A percentile compares a stretch with the other conserved stretches of the same genome.
Evolutionary conservation across 2,797 vertebrate species (phyloP).

Genomic region (Cichlasoma orientale): DNA sequence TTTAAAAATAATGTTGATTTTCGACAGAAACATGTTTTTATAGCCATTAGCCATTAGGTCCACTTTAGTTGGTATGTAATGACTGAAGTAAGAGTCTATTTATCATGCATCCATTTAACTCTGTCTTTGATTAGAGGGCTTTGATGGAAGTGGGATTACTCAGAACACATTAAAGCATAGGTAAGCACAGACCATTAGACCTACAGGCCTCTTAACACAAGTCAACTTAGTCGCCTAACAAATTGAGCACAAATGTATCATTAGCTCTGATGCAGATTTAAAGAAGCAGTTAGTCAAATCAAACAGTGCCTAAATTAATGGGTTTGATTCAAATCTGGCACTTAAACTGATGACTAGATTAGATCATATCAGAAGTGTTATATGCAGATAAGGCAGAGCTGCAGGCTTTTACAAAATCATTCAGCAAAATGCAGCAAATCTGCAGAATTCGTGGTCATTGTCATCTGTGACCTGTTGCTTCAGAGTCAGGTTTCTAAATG

Average conservation of each 20-base stretch:
- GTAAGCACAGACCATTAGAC: conserved; percentile 64
- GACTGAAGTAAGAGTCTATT: conserved; percentile 42
- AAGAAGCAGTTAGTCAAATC: conserved; percentile 44
- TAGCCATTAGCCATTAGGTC: conserved; percentile 18
- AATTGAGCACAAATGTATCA: conserved; percentile 58
- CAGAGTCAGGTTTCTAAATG: conserved; percentile 38
- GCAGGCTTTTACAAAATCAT: conserved; percentile 11
- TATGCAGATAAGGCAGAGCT: conserved; percentile 6
- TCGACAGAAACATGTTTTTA: not conserved
- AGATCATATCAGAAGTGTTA: conserved; percentile 5
- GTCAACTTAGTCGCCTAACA: conserved; percentile 41
- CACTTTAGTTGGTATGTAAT: conserved; percentile 29
- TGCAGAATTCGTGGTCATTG: conserved; percentile 16
- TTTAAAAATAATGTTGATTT: conserved; percentile 24
- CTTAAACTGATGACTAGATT: conserved; percentile 20
- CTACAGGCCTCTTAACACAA: conserved; percentile 54
- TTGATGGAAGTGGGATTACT: conserved; percentile 62
- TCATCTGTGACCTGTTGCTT: conserved; percentile 38
- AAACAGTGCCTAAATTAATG: conserved; percentile 25
- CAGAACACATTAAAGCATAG: conserved; percentile 63
- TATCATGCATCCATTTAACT: conserved; percentile 53
- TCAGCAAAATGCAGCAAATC: not conserved
- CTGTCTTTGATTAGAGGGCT: conserved; percentile 49
- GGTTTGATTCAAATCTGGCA: conserved; percentile 23
- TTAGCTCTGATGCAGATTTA: conserved; percentile 46